Conservation (phyloP, 2,113 vertebrate species). For the Mormyrus lacerda region DNA sequence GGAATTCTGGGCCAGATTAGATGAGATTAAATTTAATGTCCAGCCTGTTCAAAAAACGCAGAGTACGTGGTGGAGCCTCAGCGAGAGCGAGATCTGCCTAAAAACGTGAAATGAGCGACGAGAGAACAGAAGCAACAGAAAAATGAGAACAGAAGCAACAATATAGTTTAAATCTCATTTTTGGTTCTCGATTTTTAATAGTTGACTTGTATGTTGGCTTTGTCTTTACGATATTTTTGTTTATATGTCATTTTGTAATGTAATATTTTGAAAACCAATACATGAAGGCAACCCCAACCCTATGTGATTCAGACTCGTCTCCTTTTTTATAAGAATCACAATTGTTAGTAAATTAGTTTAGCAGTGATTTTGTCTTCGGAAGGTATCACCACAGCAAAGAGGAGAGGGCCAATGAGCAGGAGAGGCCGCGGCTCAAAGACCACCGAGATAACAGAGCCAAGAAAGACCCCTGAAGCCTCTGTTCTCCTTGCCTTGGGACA, state of each 20-base stretch:
- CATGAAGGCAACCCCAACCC: neutral
- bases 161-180: neutral
- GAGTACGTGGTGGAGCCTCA: neutral
- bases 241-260: neutral
- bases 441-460: neutral
- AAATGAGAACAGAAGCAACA: neutral
- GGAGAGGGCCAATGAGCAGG: neutral
- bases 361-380: neutral
- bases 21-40: constrained; percentile 1
- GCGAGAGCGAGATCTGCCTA: neutral
- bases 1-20: neutral
- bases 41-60: neutral
- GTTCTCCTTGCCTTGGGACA: neutral
- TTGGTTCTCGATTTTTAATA: neutral
- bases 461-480: neutral
- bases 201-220: neutral
- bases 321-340: neutral
- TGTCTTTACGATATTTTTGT: neutral
- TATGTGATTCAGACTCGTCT: neutral
- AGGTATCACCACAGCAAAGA: neutral
- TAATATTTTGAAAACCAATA: neutral
- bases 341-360: neutral
- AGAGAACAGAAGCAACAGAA: neutral
- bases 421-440: neutral
- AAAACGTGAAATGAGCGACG: neutral